Base-by-base conservation (phyloP, 2,888 invertebrate species). In the Pterostichus madidus region DNA sequence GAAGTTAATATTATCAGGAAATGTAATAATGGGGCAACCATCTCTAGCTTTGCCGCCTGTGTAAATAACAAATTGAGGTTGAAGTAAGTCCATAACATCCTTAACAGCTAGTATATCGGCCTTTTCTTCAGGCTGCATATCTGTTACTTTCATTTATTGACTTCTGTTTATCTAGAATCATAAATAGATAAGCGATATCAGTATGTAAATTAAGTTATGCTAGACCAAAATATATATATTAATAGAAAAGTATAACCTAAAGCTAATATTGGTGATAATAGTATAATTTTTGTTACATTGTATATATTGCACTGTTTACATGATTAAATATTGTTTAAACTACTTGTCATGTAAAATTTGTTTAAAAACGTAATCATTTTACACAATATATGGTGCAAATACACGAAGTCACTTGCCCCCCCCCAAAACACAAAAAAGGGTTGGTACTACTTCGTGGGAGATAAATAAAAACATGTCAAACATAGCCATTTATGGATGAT, bases 11-110 rank as follows among this genome's bases (percentile, higher is more conserved):
- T 96, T 93, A 91, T 99, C 99, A 53, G 98, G 98, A 91, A 99
- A 98, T 85, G 97, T 97, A 88, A 99, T 95, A 86, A 99, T 93
- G 15, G 98, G 98, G 87, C 96, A 96, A 87, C 98, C 98, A 90
- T 98, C 97, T 87, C 93, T 93, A n/a, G 98, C 96, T 91, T 97
- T 96, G 39, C 98, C 98, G 85, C 99, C 98, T 85, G 97, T 96
- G 86, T 98, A 95, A 88, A 97, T 94, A 84, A 97, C 96, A 91
- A 96, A 97, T 91, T 97, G 96, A 84, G 96, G 95, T 88, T 97
- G 95, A 83, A 98, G 91, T 85, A 97, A 92, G 89, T 97, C 96
- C 56, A 96, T 96, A 86, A 98, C 97, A 90, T 95, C 96, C 85
- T 94, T 92, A 81, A 96, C 95, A 85, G 93, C 92, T 87, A 94